Evolutionary conservation across 2,888 invertebrate genomes (phyloP).

Genomic region (Chalcis sispes): DNA sequence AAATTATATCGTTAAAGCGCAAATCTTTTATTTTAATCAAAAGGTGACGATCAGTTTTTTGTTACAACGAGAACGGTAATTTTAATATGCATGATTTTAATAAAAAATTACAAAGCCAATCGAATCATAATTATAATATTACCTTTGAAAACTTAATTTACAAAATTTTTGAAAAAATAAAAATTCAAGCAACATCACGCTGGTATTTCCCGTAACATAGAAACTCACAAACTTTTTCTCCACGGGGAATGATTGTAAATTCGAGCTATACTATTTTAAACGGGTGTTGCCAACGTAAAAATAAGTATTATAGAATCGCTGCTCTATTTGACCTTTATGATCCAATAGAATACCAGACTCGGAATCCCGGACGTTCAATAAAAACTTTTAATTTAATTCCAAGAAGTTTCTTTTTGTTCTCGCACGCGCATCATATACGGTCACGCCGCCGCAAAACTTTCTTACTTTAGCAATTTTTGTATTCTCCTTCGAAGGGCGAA

Average conservation of each 20-base stretch:
- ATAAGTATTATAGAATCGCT: conserved; percentile 3
- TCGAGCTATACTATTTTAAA: conserved; percentile 15
- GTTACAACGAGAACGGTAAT: too few species aligned
- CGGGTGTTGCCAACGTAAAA: conserved; percentile 14
- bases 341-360: neutral
- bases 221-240: neutral
- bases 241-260: neutral
- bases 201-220: too few species aligned
- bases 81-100: too few species aligned
- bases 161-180: too few species aligned
- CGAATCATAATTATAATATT: too few species aligned
- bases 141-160: too few species aligned
- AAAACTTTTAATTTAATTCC: conserved; percentile 34
- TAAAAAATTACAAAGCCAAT: too few species aligned
- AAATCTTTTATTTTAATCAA: too few species aligned
- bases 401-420: neutral
- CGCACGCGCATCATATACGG: neutral
- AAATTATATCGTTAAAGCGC: too few species aligned
- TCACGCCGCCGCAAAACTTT: neutral
- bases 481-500: neutral
- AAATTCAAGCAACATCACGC: too few species aligned
- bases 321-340: neutral
- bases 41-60: too few species aligned
- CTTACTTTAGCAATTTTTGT: neutral
- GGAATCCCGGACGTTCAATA: conserved; percentile 2